Evolutionary conservation across 2,113 vertebrate genomes (phyloP), one percentile per base, ranked within the genome.

Genomic region (Otolemur garnettii): DNA sequence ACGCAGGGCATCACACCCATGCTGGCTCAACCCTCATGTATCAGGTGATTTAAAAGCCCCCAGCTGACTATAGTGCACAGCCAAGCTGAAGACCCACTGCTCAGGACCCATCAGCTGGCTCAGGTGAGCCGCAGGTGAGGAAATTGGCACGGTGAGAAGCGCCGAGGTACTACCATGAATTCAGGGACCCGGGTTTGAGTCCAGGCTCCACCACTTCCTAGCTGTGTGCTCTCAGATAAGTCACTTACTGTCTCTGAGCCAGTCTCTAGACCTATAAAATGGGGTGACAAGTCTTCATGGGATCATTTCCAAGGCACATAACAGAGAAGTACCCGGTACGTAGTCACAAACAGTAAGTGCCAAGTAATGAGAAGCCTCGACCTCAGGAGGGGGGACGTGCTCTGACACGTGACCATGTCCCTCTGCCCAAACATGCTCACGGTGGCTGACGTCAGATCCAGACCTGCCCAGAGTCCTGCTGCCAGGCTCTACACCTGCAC

Each of bases 111-210:
- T 17, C 15, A 2, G 1, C 22, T 10, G 5, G 28, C 33, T 50
- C 60, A 12, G 2, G 0, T 13, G 28, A 15, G 55, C 13, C 50
- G 81, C 77, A 45, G 21, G 18, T 0, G 66, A 57, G 33, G 66
- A 21, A 30, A 6, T 26, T 30, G 0, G 28, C 2, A 28, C 75
- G 7, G 8, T 1, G 30, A 57, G 57, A 50, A 7, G 11, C 15
- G 2, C 38, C 8, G 21, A 0, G 13, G 19, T 19, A 6, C 21
- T 4, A 1, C 19, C 5, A 0, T 4, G 14, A 13, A 4, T 35
- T 26, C 21, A 38, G 57, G 77, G 35, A 28, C 45, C 28, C 0
- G 0, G 6, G 79, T 66, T 35, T 4, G 3, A 68, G 66, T 7
- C 60, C 72, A 1, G 21, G 0, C 55, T 22, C 18, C 2, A 57